Evolutionary conservation across 2,113 vertebrate genomes (phyloP), one percentile per base, ranked within the genome.

Genomic region (Pelecanoides urinatrix): DNA sequence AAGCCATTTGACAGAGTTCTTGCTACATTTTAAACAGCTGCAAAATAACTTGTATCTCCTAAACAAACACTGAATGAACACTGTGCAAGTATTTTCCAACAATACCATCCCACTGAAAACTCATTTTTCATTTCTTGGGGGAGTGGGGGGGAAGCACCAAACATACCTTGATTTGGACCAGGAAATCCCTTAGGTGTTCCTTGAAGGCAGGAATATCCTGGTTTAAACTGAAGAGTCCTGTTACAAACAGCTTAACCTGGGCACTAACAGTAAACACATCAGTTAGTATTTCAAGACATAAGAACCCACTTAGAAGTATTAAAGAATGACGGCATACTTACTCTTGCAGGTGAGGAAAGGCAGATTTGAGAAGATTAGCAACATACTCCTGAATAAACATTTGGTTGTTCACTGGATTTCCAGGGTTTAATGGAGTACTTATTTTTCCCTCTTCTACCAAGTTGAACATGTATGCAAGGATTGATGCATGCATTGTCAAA

Each of bases 131-230:
- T 29, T 66, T 62, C 40, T 83, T 68, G 21, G 40, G 40, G 11
- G 40, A 12, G 40, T 11, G 11, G 40, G 11, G 40, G 11, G 40
- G 40, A 40, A 40, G 40, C 1, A 0, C 32, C 36, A 74, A 47
- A 86, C 90, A 72, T 98, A 99, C 99, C 99, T 99, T 99, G 94
- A 99, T 99, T 95, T 99, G 99, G 56, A 99, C 99, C 26, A 99
- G 98, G 98, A 99, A 99, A 98, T 99, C 99, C 98, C 99, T 98
- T 93, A 99, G 98, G 89, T 99, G 99, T 94, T 99, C 99, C 97
- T 99, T 99, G 97, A 99, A 99, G 78, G 99, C 99, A 96, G 99
- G 99, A 98, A 99, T 99, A 98, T 99, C 99, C 97, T 99, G 99
- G 98, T 99, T 99, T 98, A 99, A 98, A 96, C 99, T 99, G 99